Conservation (phyloP, 2,113 vertebrate genomes). For the Elachura formosa region DNA sequence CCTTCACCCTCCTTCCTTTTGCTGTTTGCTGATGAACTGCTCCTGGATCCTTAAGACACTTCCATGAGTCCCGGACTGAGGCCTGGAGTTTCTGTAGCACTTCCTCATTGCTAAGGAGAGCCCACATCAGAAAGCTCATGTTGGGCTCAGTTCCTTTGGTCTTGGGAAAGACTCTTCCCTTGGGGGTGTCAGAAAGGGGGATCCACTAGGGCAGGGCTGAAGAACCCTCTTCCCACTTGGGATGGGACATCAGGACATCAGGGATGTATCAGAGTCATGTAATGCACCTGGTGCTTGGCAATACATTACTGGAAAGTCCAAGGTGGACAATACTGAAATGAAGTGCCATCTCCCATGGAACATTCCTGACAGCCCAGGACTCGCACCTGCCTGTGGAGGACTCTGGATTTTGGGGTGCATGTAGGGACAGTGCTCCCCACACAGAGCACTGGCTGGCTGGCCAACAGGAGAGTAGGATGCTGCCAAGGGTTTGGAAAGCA, state of each 20-base stretch:
- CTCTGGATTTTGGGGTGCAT: not conserved
- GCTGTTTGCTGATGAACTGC: rapidly evolving
- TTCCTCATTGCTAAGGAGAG: not conserved
- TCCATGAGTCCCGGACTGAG: rapidly evolving
- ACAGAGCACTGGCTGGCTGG: not conserved
- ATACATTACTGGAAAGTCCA: not conserved
- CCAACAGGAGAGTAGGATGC: rapidly evolving
- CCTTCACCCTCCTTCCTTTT: not conserved
- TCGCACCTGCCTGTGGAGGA: not conserved
- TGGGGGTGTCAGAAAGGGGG: not conserved
- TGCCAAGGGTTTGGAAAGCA: not conserved
- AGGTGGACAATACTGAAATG: not conserved
- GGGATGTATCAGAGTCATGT: not conserved
- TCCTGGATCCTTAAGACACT: not conserved
- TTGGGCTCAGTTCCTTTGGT: not conserved
- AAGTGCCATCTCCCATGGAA: not conserved
- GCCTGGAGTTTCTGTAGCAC: not conserved
- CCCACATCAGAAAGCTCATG: not conserved
- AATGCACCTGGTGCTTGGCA: not conserved
- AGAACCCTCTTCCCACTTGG: not conserved
- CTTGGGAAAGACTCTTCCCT: not conserved
- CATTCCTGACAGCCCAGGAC: not conserved
- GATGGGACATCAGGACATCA: not conserved
- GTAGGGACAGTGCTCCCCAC: not conserved
- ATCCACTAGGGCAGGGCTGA: too few relatives aligned